A percentile compares a stretch with the other conserved stretches of the same genome.
Conservation (phyloP, 2,888 invertebrate genomes). For the Zelleria hepariella region DNA sequence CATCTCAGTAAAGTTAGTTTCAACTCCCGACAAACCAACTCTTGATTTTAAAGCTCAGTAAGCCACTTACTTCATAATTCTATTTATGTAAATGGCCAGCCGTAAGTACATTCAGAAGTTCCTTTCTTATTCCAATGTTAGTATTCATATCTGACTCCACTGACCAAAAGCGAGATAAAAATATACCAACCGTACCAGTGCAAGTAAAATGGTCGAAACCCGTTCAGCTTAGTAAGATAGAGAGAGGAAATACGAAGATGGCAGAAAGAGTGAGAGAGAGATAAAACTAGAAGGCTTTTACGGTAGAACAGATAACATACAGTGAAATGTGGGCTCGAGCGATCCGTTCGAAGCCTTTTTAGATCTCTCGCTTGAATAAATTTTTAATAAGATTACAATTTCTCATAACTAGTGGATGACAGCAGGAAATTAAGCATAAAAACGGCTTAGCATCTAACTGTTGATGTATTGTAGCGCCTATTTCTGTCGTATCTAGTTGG, state of each 20-base stretch:
- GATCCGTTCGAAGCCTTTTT: constrained; percentile 46
- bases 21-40: background rate
- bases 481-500: background rate
- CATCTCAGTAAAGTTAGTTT: background rate
- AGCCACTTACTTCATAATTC: background rate
- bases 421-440: constrained; percentile 16
- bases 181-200: constrained; percentile 63
- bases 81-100: constrained; percentile 43
- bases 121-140: constrained; percentile 57
- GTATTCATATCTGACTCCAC: constrained; percentile 64
- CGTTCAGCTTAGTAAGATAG: constrained; percentile 50
- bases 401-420: constrained; percentile 13
- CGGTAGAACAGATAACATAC: constrained; percentile 66
- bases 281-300: constrained; percentile 67
- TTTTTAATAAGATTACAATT: constrained; percentile 68
- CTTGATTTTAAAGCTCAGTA: constrained; percentile 26
- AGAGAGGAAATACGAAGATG: constrained; percentile 26
- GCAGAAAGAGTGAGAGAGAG: constrained; percentile 35
- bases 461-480: too few relatives aligned
- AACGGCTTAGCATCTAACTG: too few relatives aligned
- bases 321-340: constrained; percentile 60
- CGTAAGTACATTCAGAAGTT: constrained; percentile 39
- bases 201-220: constrained; percentile 70
- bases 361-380: constrained; percentile 64
- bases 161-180: constrained; percentile 62